Evolutionary conservation across 2,888 invertebrate species (phyloP), one percentile per base, ranked within the genome.

Genomic region (Aspidiotus rigidus): DNA sequence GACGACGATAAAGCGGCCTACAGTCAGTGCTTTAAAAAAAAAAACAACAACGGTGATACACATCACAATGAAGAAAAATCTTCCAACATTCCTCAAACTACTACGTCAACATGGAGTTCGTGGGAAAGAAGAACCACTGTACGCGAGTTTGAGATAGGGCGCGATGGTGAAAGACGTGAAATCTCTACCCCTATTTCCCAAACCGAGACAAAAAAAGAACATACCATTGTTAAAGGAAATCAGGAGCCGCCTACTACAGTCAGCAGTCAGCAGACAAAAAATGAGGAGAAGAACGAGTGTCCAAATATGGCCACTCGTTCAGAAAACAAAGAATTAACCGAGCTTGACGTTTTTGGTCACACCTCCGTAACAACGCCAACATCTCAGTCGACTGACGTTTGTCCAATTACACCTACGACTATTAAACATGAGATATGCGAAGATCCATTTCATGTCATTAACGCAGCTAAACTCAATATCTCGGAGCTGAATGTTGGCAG

Each of bases 401-500:
- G 49, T 49, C 49, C 49, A 11, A 28, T 1, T 28, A 28, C 28
- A 28, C 28, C 28, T 28, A 28, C 28, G 5, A 49, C 2, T n/a
- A n/a, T 3, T 11, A 49, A 49, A 11, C 10, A 1, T 3, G 49
- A 49, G 3, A 13, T 49, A n/a, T 13, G 11, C 11, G n/a, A n/a
- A 49, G 49, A 49, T 1, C 49, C 71, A 60, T 13, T 70, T 17
- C 53, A 55, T 40, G 70, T 69, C 10, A 64, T 71, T 78, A 76
- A 61, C 44, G 84, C 87, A 62, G 83, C 85, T 74, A 83, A 85
- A 73, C 79, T 89, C 53, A 86, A 88, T 76, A 84, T 91, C 1
- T 80, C 81, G 40, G 89, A 90, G 76, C 81, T 91, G 71, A 88
- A 89, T 75, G 90, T 92, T 0, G 89, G 90, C 69, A 82, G 86